Conservation (phyloP, 2,113 vertebrate species). For the Phaetusa simplex region DNA sequence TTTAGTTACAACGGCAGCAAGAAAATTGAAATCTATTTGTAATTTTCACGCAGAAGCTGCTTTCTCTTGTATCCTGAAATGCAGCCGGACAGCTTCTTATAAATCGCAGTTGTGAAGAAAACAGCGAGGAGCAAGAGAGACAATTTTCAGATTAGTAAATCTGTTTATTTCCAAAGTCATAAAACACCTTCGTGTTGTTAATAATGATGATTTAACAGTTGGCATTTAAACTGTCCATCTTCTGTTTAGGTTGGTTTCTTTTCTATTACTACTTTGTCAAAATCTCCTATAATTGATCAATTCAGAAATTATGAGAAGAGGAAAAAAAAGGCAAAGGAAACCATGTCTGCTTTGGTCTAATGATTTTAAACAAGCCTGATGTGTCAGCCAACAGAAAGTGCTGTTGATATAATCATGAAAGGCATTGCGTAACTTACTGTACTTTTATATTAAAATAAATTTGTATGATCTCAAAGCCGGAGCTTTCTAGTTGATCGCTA, state of each 20-base stretch:
- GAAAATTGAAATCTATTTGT: slow-evolving; percentile 58
- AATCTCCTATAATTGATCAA: slow-evolving; percentile 62
- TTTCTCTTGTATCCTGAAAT: slow-evolving; percentile 3
- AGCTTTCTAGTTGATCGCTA: slow-evolving; percentile 15
- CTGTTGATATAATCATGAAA: slow-evolving; percentile 33
- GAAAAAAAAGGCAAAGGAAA: not conserved
- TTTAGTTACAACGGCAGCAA: slow-evolving; percentile 52
- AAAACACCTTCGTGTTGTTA: not conserved
- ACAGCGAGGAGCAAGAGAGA: slow-evolving; percentile 8
- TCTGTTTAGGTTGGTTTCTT: not conserved
- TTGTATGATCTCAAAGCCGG: not conserved
- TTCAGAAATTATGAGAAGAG: not conserved
- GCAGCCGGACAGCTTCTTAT: not conserved
- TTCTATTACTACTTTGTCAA: not conserved
- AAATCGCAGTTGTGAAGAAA: slow-evolving; percentile 15
- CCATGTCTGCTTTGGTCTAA: slow-evolving; percentile 6
- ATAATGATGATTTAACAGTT: slow-evolving; percentile 38
- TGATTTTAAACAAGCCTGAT: slow-evolving; percentile 56
- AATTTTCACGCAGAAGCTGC: slow-evolving; percentile 31
- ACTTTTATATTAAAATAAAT: not conserved
- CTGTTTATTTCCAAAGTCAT: slow-evolving; percentile 17
- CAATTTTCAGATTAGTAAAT: slow-evolving; percentile 27
- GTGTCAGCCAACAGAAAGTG: slow-evolving; percentile 54
- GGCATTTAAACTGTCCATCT: not conserved
- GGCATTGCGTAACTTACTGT: not conserved